These are phyloP conservation scores for Pipistrellus kuhlii DNA, from an alignment of 2,797 vertebrate species.

Conservation along the genomic window DNA sequence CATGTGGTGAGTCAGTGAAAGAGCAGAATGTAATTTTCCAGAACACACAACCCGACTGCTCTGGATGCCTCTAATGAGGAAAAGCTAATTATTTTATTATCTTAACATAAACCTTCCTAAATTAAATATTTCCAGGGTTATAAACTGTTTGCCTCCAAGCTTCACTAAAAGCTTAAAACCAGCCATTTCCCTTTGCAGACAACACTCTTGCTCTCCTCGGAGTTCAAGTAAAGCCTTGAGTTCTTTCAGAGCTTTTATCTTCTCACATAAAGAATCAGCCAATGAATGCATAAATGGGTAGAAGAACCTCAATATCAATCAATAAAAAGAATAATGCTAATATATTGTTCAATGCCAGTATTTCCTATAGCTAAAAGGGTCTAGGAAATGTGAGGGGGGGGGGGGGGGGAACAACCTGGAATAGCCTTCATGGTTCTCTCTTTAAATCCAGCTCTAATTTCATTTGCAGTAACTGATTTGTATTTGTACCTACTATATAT, in stretches of 20 bases:
- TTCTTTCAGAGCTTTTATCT: not conserved
- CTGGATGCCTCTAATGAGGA: slow-evolving; percentile 63
- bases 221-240: not conserved
- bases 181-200: slow-evolving; percentile 39
- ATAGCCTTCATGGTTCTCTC: not conserved
- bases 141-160: slow-evolving; percentile 61
- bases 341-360: not conserved
- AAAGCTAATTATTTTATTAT: slow-evolving; percentile 78
- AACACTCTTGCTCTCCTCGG: not conserved
- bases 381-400: not conserved
- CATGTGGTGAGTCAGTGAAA: slow-evolving; percentile 1
- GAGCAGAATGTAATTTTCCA: slow-evolving; percentile 69
- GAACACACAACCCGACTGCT: slow-evolving; percentile 25
- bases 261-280: not conserved
- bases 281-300: not conserved
- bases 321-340: not conserved
- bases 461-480: not conserved
- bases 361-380: not conserved
- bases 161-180: slow-evolving; percentile 60
- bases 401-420: not conserved
- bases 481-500: not conserved
- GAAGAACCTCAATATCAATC: not conserved
- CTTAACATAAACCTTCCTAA: slow-evolving; percentile 68
- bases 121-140: slow-evolving; percentile 78
- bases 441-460: not conserved